Evolutionary conservation across 2,113 vertebrate species (phyloP).

Genomic region (Myiozetetes cayanensis): DNA sequence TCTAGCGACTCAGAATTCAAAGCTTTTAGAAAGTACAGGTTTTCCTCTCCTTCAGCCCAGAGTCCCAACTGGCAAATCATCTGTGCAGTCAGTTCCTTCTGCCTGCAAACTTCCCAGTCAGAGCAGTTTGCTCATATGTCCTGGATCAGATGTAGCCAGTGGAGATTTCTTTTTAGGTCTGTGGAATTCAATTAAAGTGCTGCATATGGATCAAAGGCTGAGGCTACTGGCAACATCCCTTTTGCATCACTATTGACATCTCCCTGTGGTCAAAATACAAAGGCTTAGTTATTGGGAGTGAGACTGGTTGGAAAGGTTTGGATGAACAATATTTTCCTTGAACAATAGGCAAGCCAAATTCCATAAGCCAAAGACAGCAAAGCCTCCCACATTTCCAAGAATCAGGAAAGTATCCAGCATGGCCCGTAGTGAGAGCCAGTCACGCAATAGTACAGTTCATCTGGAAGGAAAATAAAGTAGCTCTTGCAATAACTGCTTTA

Average conservation of each 20-base stretch:
- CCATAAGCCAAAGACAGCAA: not conserved
- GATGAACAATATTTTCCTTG: not conserved
- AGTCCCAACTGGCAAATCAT: not conserved
- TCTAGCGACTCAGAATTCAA: not conserved
- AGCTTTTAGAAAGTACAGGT: not conserved
- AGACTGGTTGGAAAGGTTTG: not conserved
- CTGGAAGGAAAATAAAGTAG: constrained; percentile 9
- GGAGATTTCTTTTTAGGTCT: not conserved
- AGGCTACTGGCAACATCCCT: not conserved
- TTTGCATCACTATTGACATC: not conserved
- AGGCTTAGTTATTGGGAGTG: not conserved
- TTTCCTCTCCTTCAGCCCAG: not conserved
- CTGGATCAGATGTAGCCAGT: not conserved
- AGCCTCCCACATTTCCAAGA: not conserved
- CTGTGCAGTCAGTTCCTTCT: not conserved
- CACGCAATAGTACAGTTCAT: not conserved
- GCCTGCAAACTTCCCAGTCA: not conserved
- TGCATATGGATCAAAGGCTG: not conserved
- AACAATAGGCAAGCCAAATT: not conserved
- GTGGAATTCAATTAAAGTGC: not conserved
- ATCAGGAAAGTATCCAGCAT: not conserved
- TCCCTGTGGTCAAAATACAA: not conserved
- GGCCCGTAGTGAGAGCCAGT: not conserved
- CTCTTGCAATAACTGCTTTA: not conserved
- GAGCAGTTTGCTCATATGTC: not conserved